Conservation (phyloP, 2,888 invertebrate genomes). For the Rhorus exstirpatorius region DNA sequence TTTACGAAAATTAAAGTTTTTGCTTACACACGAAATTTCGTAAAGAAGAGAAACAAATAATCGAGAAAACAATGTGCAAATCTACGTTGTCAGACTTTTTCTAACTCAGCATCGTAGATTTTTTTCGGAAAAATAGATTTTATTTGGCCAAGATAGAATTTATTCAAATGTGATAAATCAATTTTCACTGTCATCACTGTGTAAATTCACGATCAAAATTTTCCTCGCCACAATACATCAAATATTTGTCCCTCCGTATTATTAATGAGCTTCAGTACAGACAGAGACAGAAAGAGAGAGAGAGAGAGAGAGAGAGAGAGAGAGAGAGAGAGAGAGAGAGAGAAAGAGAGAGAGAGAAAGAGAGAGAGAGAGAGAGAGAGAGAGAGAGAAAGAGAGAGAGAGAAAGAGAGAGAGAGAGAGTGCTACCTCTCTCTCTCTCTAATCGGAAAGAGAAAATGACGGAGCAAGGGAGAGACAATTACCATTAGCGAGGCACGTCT, state of each 20-base stretch:
- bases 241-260: conserved; percentile 19
- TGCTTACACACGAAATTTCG: too few species aligned
- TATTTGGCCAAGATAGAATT: neutral
- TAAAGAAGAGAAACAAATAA: too few species aligned
- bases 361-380: conserved; percentile 32
- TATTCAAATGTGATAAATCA: neutral
- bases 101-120: too few species aligned
- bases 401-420: too few species aligned
- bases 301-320: conserved; percentile 32
- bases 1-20: neutral
- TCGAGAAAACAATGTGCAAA: too few species aligned
- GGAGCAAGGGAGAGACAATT: conserved; percentile 53
- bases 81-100: too few species aligned
- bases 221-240: conserved; percentile 30
- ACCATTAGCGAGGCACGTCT: conserved; percentile 56
- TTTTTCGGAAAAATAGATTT: too few species aligned
- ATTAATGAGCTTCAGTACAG: conserved; percentile 42
- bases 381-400: too few species aligned
- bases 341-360: conserved; percentile 40
- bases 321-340: conserved; percentile 38
- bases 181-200: conserved; percentile 7
- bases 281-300: conserved; percentile 35
- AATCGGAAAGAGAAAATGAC: conserved; percentile 39
- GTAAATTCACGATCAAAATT: conserved; percentile 1
- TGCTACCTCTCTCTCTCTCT: conserved; percentile 8